Evolutionary conservation across 2,888 invertebrate genomes (phyloP), one percentile per base, ranked within the genome.

Genomic region (Dryococelus australis): DNA sequence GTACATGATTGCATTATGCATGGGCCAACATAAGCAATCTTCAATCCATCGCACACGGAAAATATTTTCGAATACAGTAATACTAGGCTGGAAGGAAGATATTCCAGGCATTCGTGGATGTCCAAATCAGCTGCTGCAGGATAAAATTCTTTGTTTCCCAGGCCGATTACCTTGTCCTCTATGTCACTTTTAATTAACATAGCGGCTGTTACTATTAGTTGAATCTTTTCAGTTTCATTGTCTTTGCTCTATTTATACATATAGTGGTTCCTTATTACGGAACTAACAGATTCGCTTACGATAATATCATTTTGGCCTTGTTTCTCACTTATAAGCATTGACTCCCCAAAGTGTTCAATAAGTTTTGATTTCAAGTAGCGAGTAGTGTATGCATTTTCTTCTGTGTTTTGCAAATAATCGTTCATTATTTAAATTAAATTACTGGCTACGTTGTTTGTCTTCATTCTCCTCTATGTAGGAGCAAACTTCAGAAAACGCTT

Each of bases 311-410:
- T 20, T 2, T 28, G 47, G 9, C 9, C 79, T 27, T 79, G 8
- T 26, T 86, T 84, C 43, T 13, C 47, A 1, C 47, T 47, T 26
- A 35, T 81, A 10, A 87, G n/a, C 51, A 87, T 78, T 53, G 43
- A n/a, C 24, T 20, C 53, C 16, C 43, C 16, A 43, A 9, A 47
- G 65, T 85, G 27, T 43, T 43, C 0, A 28, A 86, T n/a, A 20
- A 84, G 88, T 26, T 47, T 10, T 47, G 47, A 2, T 47, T 47
- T 47, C 4, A 47, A 47, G 47, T 47, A 47, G 16, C 8, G 2
- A 13, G 47, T 1, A 13, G 47, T 47, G 47, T 47, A 47, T 47
- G 47, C 47, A 47, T 16, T 47, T 47, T 47, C 47, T 47, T 47
- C 47, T 47, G 47, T 47, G 47, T 47, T 3, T 16, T 47, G 5